Conservation (phyloP, 2,797 vertebrate genomes). For the Myripristis murdjan region DNA sequence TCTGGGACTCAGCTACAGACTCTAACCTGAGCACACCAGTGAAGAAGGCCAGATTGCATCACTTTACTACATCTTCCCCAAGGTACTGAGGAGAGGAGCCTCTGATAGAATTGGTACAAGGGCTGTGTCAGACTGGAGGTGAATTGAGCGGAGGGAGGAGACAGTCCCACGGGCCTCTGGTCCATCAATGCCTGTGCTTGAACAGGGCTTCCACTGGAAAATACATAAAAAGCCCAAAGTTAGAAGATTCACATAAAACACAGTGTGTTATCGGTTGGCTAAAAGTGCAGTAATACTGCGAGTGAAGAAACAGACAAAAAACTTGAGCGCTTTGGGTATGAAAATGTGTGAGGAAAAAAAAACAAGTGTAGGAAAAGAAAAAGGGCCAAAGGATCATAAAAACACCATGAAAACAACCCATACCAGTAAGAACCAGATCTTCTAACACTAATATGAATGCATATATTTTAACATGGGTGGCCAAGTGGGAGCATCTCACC, state of each 20-base stretch:
- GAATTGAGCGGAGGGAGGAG: conserved; percentile 19
- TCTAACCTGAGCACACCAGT: neutral
- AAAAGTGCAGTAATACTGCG: neutral
- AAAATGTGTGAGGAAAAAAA: too few species aligned
- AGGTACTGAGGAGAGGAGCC: neutral
- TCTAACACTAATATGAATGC: too few species aligned
- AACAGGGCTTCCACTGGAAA: conserved; percentile 91
- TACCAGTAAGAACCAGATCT: too few species aligned
- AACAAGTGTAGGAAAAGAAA: too few species aligned
- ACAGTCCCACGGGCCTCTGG: conserved; percentile 16
- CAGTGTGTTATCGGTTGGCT: neutral
- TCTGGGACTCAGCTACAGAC: neutral
- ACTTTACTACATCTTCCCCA: neutral
- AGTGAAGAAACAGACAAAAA: neutral
- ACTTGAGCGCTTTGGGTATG: neutral
- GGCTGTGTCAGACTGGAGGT: conserved; percentile 9
- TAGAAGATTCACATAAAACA: conserved; percentile 3
- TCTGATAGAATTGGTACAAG: neutral
- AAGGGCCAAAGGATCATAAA: too few species aligned
- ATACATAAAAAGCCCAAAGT: conserved; percentile 33
- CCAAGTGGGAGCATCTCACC: too few species aligned
- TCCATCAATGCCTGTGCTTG: conserved; percentile 86
- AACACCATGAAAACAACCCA: too few species aligned
- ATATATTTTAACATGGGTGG: too few species aligned
- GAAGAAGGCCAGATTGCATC: neutral